Conservation (phyloP, 1,140 invertebrate species). For the Cotesia typhae region DNA sequence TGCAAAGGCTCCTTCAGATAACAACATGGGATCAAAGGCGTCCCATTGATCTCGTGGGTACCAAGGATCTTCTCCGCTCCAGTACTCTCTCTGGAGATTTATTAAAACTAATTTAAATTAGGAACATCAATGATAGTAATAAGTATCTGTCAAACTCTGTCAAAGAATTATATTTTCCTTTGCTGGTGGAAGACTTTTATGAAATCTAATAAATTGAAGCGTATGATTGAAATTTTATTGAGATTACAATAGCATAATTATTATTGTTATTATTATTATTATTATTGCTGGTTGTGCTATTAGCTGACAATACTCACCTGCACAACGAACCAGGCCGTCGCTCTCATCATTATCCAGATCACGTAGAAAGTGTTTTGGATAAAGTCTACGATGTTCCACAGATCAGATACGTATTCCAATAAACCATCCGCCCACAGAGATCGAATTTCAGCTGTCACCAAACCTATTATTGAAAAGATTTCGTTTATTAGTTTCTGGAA, state of each 20-base stretch:
- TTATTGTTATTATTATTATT: too few species aligned
- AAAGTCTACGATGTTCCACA: conserved; percentile 98
- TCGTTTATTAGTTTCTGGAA: too few species aligned
- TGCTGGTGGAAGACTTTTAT: too few species aligned
- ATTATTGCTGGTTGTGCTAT: too few species aligned
- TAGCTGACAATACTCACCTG: conserved; percentile 67
- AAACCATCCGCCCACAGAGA: conserved; percentile 88
- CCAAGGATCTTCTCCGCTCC: conserved; percentile 78
- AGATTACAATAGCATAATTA: too few species aligned
- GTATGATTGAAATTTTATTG: too few species aligned
- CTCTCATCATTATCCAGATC: conserved; percentile 85
- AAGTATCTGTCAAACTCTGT: too few species aligned
- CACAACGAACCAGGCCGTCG: conserved; percentile 79
- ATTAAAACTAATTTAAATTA: not conserved
- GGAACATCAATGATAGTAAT: too few species aligned
- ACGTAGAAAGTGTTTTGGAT: conserved; percentile 94
- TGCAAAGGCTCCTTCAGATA: conserved; percentile 93
- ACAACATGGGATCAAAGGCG: conserved; percentile 91
- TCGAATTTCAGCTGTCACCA: conserved; percentile 89
- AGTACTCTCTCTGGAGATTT: conserved; percentile 73
- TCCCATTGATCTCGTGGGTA: conserved; percentile 89
- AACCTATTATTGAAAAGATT: conserved; percentile 68
- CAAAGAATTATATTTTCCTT: too few species aligned
- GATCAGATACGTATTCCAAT: conserved; percentile 88
- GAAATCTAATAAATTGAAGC: too few species aligned